Conservation (phyloP, 2,888 invertebrate species). For the Stenichneumon culpator region DNA sequence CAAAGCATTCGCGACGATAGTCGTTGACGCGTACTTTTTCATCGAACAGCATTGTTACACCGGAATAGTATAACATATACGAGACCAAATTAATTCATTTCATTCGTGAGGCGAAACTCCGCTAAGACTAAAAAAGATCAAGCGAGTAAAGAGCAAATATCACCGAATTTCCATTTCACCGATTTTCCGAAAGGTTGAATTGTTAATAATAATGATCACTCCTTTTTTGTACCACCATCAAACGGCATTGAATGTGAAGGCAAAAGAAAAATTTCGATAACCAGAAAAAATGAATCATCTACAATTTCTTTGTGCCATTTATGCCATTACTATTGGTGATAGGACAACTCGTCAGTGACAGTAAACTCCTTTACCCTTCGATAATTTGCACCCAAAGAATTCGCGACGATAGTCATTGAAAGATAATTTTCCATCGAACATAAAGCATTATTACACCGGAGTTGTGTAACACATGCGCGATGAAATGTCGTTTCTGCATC, state of each 20-base stretch:
- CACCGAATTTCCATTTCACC: no score
- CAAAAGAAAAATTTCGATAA: neutral
- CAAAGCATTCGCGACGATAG: neutral
- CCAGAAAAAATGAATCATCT: neutral
- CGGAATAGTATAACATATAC: neutral
- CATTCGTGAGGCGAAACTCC: neutral
- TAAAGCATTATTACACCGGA: neutral
- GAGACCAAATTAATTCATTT: neutral
- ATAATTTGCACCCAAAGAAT: neutral
- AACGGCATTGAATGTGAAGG: neutral
- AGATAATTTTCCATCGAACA: neutral
- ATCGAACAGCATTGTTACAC: neutral
- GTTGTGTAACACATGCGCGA: neutral
- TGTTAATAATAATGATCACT: no score
- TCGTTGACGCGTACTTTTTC: neutral
- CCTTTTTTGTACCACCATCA: no score
- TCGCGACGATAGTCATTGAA: neutral
- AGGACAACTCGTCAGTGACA: neutral
- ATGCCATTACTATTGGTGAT: neutral
- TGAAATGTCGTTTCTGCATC: conserved; percentile 20
- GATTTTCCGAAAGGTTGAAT: no score
- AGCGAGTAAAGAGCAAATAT: neutral
- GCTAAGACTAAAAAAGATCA: neutral
- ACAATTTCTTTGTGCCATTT: neutral
- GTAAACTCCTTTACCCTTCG: neutral